Evolutionary conservation across 2,888 invertebrate genomes (phyloP).

Genomic region (Euclidia mi): DNA sequence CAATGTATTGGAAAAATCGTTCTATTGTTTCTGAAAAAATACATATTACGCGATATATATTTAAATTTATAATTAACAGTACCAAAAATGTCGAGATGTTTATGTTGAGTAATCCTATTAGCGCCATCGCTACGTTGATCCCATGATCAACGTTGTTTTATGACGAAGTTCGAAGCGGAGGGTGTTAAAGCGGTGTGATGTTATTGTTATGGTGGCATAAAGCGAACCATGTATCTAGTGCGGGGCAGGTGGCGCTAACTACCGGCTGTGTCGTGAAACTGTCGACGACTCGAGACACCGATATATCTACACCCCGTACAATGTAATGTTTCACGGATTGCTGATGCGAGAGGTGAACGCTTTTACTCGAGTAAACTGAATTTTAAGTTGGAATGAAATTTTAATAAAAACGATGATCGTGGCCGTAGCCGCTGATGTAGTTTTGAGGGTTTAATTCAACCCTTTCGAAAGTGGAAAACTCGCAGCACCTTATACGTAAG

Average conservation of each 20-base stretch:
- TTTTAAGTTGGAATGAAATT: slow-evolving; percentile 33
- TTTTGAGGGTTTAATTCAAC: not conserved
- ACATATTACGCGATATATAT: too few species aligned
- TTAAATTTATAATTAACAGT: slow-evolving; percentile 18
- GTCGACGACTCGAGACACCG: slow-evolving; percentile 54
- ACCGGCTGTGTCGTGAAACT: slow-evolving; percentile 66
- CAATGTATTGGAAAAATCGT: slow-evolving; percentile 77
- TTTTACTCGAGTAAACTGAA: slow-evolving; percentile 55
- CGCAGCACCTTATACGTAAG: slow-evolving; percentile 36
- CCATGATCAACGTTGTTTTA: slow-evolving; percentile 55
- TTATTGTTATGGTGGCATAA: slow-evolving; percentile 74
- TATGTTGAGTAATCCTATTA: slow-evolving; percentile 58
- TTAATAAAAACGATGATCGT: slow-evolving; percentile 8
- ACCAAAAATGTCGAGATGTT: slow-evolving; percentile 51
- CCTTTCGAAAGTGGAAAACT: not conserved
- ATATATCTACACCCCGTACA: slow-evolving; percentile 59
- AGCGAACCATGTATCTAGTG: slow-evolving; percentile 65
- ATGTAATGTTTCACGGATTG: slow-evolving; percentile 64
- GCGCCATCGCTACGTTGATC: too few species aligned
- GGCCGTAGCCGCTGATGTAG: too few species aligned
- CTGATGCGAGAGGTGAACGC: slow-evolving; percentile 59
- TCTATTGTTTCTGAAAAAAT: slow-evolving; percentile 7
- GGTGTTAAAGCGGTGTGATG: slow-evolving; percentile 62
- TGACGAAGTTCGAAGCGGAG: slow-evolving; percentile 42
- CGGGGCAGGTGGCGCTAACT: slow-evolving; percentile 74